A percentile compares a stretch with the other conserved stretches of the same genome.
These are phyloP conservation scores for Punctoribates punctum DNA, from an alignment of 2,888 invertebrate species.

Conservation along the genomic window DNA sequence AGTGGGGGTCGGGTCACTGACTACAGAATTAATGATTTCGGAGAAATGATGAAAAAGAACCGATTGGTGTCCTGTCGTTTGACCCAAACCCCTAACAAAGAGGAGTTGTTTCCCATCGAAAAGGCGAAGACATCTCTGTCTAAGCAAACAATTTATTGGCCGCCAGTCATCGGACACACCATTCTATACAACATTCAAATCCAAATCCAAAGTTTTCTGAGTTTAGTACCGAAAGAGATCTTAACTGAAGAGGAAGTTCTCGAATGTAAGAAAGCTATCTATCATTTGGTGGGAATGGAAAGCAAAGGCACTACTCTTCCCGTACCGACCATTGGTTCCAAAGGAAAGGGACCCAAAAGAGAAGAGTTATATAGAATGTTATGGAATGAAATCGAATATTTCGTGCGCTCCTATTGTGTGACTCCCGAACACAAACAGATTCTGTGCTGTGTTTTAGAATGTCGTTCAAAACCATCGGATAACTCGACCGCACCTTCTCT, in stretches of 20 bases:
- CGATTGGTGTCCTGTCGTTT: conserved; percentile 63
- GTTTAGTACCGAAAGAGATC: conserved; percentile 73
- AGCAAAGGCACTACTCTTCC: conserved; percentile 76
- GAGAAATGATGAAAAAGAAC: conserved; percentile 78
- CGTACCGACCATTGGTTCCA: conserved; percentile 58
- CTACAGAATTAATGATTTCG: conserved; percentile 80
- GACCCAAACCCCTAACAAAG: conserved; percentile 22
- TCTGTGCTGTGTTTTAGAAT: conserved; percentile 74
- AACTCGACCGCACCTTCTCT: neutral
- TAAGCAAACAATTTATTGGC: conserved; percentile 73
- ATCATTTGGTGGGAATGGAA: conserved; percentile 73
- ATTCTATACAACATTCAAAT: conserved; percentile 74
- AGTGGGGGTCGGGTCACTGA: conserved; percentile 90
- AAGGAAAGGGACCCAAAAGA: conserved; percentile 54
- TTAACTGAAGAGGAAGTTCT: conserved; percentile 79
- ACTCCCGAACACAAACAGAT: conserved; percentile 74
- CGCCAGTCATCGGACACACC: conserved; percentile 77
- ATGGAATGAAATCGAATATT: conserved; percentile 81
- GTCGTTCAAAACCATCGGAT: conserved; percentile 51
- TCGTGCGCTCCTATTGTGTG: conserved; percentile 72
- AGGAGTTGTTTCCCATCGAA: conserved; percentile 34
- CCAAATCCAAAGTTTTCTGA: conserved; percentile 75
- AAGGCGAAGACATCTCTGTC: conserved; percentile 65
- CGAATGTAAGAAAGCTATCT: conserved; percentile 79
- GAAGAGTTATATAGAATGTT: conserved; percentile 88